Evolutionary conservation across 2,888 invertebrate genomes (phyloP).

Genomic region (Ligdia adustata): DNA sequence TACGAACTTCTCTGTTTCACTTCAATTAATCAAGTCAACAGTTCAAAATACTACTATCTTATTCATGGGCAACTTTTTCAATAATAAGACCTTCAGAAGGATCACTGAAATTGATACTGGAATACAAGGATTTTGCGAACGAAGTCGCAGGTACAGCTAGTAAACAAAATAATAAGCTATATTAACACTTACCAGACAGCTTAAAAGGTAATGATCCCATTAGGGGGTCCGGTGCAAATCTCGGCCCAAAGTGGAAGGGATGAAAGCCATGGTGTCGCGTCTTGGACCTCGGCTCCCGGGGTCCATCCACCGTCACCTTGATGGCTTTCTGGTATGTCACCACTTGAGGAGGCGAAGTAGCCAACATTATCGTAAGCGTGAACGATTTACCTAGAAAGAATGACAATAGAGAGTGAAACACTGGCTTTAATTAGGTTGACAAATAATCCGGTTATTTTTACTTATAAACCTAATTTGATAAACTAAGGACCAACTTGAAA

Average conservation of each 20-base stretch:
- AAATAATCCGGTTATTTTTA: too few relatives aligned
- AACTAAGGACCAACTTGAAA: too few relatives aligned
- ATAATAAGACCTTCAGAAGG: too few relatives aligned
- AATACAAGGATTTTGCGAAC: too few relatives aligned
- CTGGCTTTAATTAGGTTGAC: background rate
- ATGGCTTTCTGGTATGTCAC: conserved; percentile 99
- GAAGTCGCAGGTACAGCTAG: too few relatives aligned
- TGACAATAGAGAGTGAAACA: background rate
- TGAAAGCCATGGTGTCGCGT: conserved; percentile 94
- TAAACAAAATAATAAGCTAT: too few relatives aligned
- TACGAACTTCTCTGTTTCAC: too few relatives aligned
- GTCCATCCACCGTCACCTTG: conserved; percentile 99
- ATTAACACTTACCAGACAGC: conserved; percentile 92
- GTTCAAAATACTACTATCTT: too few relatives aligned
- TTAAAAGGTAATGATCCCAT: conserved; percentile 92
- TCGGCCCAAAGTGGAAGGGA: conserved; percentile 94
- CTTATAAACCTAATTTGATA: too few relatives aligned
- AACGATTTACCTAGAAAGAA: conserved; percentile 95
- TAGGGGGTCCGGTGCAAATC: conserved; percentile 92
- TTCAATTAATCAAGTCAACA: too few relatives aligned
- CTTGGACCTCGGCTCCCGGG: conserved; percentile 97
- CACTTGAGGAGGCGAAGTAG: conserved; percentile 96
- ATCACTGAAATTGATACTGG: too few relatives aligned
- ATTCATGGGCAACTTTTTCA: too few relatives aligned
- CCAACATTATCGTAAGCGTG: conserved; percentile 97